Base-by-base conservation (phyloP, 2,113 vertebrate genomes). In the Meriones unguiculatus region DNA sequence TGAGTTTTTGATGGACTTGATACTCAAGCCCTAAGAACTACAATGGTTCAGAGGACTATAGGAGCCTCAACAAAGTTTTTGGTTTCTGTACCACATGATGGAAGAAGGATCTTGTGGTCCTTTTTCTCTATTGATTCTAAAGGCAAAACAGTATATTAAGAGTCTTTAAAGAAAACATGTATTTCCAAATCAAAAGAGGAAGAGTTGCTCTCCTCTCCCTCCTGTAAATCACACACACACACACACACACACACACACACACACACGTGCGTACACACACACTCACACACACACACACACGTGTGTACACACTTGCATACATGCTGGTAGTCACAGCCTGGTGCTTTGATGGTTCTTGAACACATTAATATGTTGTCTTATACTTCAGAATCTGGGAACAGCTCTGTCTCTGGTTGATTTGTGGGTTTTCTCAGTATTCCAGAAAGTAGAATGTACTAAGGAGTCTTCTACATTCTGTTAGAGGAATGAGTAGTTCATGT, bases 401-500 rank as follows among this genome's bases (percentile, higher is more conserved):
- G 73, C 50, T 87, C 81, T 89, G 14, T 10, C 35, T n/a, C 32
- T n/a, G 86, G 94, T 93, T 73, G 25, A 2, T 57, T 14, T 65
- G 78, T 20, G 52, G 25, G 38, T 94, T 93, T 15, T 64, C 30
- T 52, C 17, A 35, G 28, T 72, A 25, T 24, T 87, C 72, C 72
- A 85, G 88, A 90, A 50, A 0, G 0, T 38, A 28, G 30, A 95
- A 25, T 38, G 1, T 92, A 4, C 72, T 54, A 90, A 62, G 89
- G 77, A 62, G 93, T 65, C 67, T 32, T 25, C 52, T 80, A 9
- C 95, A 65, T 73, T 91, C 93, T 78, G 2, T 87, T 67, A 88
- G 64, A 90, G 76, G 59, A 80, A 30, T 38, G 28, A 2, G 22
- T 91, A 22, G 80, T 67, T 97, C 59, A 67, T 96, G 70, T 62